phyloP scores from a whole-genome alignment of 2,113 vertebrate genomes.

The Copsychus sechellarum region DNA sequence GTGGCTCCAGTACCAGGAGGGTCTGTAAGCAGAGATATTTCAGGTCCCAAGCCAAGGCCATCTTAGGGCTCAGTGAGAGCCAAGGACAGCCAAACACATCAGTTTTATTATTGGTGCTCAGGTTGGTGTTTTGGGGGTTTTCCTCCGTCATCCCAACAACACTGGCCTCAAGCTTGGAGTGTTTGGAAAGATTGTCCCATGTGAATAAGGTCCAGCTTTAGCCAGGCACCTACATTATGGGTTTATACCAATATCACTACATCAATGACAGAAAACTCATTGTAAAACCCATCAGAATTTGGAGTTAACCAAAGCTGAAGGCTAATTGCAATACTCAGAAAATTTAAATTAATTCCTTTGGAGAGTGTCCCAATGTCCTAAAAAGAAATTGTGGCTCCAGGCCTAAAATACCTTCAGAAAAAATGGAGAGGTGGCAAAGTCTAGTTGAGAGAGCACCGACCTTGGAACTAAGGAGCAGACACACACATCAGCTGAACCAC shows the following conservation, averaged over 20 bases:
- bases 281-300: not conserved
- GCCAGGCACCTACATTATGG: not conserved
- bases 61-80: not conserved
- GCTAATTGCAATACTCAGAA: not conserved
- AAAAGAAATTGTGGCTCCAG: not conserved
- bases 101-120: not conserved
- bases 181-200: not conserved
- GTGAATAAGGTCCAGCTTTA: not conserved
- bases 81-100: not conserved
- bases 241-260: not conserved
- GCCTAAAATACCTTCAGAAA: not conserved
- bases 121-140: not conserved
- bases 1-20: not conserved
- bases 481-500: not conserved
- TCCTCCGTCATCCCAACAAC: not conserved
- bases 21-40: not conserved
- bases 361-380: not conserved
- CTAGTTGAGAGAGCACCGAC: not conserved
- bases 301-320: not conserved
- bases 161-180: not conserved
- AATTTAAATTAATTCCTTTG: not conserved
- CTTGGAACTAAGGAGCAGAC: not conserved
- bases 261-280: not conserved
- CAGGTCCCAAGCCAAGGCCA: not conserved
- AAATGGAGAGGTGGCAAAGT: not conserved